Evolutionary conservation across 1,140 invertebrate genomes (phyloP).

Genomic region (Galendromus occidentalis): DNA sequence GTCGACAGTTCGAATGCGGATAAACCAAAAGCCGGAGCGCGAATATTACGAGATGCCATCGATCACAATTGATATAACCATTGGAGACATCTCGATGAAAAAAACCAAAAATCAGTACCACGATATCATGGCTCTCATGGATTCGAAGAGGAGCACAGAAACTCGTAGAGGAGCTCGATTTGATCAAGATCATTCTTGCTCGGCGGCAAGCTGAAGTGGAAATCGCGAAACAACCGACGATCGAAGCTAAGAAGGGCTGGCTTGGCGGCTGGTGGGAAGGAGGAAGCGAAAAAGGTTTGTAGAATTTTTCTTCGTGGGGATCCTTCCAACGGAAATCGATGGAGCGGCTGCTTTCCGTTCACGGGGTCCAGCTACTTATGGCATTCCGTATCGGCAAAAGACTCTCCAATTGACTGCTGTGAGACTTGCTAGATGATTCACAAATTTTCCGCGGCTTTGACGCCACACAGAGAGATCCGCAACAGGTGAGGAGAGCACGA

Average conservation of each 20-base stretch:
- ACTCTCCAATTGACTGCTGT: too few relatives aligned
- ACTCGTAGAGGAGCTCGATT: conserved; percentile 58
- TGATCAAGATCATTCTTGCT: conserved; percentile 76
- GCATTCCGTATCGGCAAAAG: too few relatives aligned
- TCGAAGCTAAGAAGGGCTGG: conserved; percentile 40
- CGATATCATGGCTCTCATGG: conserved; percentile 59
- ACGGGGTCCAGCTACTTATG: too few relatives aligned
- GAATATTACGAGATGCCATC: conserved; percentile 72
- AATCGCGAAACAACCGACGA: conserved; percentile 37
- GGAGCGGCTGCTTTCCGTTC: too few relatives aligned
- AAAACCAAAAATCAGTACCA: conserved; percentile 49
- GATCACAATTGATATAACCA: conserved; percentile 57
- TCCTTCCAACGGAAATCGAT: too few relatives aligned
- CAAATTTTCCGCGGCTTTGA: too few relatives aligned
- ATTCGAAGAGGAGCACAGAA: conserved; percentile 47
- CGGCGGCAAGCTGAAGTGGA: conserved; percentile 73
- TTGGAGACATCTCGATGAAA: conserved; percentile 58
- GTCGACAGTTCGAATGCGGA: conserved; percentile 57
- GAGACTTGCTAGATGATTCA: too few relatives aligned
- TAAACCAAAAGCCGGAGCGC: conserved; percentile 80
- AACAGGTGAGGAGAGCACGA: too few relatives aligned
- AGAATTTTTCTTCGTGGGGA: background rate
- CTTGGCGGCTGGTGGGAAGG: conserved; percentile 47
- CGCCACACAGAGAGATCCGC: too few relatives aligned
- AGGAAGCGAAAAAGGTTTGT: conserved; percentile 16